A percentile compares a stretch with the other conserved stretches of the same genome.
phyloP scores from a whole-genome alignment of 2,797 vertebrate species.

The Helarctos malayanus region DNA sequence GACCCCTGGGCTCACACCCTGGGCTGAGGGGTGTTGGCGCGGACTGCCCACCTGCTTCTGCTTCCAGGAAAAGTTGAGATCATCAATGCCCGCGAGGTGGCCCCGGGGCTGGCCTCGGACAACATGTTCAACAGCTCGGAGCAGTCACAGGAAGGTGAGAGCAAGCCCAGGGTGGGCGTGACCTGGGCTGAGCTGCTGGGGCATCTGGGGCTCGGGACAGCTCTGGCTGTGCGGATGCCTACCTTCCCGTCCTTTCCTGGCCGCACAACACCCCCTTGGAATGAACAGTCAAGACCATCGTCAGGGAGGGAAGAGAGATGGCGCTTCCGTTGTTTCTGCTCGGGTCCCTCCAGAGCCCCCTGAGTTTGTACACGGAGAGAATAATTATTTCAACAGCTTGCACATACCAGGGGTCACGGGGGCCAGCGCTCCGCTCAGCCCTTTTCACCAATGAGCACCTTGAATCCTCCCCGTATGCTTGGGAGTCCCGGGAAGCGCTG shows the following conservation, averaged over 20 bases:
- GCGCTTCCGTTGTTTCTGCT: background rate
- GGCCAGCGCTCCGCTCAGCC: background rate
- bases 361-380: too few species aligned
- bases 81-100: constrained; percentile 95
- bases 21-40: background rate
- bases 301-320: fast-evolving
- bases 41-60: constrained; percentile 57
- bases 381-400: background rate
- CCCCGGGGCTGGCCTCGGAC: constrained; percentile 89
- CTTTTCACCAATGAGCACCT: background rate
- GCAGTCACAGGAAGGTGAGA: constrained; percentile 92
- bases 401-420: too few species aligned
- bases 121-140: constrained; percentile 94
- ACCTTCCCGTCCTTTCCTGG: background rate
- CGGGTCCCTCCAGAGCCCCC: background rate
- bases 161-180: fast-evolving
- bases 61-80: constrained; percentile 91
- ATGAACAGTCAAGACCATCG: background rate
- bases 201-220: background rate
- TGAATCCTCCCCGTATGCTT: background rate
- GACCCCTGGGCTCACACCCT: background rate
- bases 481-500: background rate
- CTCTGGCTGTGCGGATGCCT: background rate
- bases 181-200: fast-evolving
- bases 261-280: background rate